A percentile compares a stretch with the other conserved stretches of the same genome.
Evolutionary conservation across 2,113 vertebrate species (phyloP).

Genomic region (Sinocyclocheilus grahami): DNA sequence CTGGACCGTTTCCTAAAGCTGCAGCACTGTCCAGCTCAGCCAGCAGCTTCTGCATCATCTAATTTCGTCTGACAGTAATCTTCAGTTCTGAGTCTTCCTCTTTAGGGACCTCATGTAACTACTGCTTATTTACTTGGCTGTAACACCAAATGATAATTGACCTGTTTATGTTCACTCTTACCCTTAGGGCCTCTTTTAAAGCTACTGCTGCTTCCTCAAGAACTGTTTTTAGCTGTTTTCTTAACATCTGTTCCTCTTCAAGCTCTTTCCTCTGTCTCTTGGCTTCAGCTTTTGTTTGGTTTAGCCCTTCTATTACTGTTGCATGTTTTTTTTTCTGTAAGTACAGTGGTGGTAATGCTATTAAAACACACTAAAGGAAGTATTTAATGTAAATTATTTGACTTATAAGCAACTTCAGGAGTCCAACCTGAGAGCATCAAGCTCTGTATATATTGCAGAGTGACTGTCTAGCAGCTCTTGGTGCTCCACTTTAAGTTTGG

Average conservation of each 20-base stretch:
- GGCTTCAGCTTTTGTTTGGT: conserved; percentile 11
- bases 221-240: conserved; percentile 57
- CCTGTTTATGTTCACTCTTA: conserved; percentile 24
- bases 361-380: not conserved
- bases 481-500: conserved; percentile 39
- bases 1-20: conserved; percentile 26
- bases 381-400: not conserved
- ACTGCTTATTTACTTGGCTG: conserved; percentile 25
- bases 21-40: conserved; percentile 64
- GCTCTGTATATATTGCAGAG: conserved; percentile 51
- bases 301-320: conserved; percentile 50
- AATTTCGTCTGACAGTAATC: conserved; percentile 54
- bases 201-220: conserved; percentile 66
- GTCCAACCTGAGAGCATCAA: conserved; percentile 67
- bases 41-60: conserved; percentile 75
- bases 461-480: conserved; percentile 62
- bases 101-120: conserved; percentile 51
- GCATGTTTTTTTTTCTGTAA: conserved; percentile 66
- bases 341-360: not conserved
- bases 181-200: conserved; percentile 72
- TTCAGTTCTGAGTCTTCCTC: conserved; percentile 40
- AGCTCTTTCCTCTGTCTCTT: conserved; percentile 61
- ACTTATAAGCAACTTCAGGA: not conserved
- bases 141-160: not conserved
- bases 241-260: conserved; percentile 63